Evolutionary conservation across 2,113 vertebrate genomes (phyloP).

Genomic region (Nestor notabilis): DNA sequence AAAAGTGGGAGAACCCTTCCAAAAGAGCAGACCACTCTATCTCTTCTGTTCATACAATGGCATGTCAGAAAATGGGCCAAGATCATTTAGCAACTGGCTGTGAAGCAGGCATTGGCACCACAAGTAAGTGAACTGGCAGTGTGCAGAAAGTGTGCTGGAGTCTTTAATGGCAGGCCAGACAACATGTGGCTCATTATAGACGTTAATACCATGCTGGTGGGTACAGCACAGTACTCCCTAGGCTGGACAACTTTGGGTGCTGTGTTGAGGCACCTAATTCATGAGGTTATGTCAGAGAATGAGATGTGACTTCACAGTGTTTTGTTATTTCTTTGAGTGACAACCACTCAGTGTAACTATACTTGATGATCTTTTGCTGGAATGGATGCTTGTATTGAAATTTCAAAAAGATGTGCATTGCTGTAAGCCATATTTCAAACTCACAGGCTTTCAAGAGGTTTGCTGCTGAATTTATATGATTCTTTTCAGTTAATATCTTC

Average conservation of each 20-base stretch:
- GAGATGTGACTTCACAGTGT: background rate
- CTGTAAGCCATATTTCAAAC: background rate
- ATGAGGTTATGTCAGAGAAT: background rate
- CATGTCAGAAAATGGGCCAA: background rate
- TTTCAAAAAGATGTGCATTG: background rate
- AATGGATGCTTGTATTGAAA: background rate
- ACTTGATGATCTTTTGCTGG: background rate
- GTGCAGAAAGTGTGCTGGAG: background rate
- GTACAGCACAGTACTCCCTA: background rate
- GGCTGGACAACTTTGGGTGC: background rate
- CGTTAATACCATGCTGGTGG: background rate
- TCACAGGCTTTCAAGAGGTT: background rate
- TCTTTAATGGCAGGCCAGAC: background rate
- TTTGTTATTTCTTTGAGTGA: background rate
- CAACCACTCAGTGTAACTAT: background rate
- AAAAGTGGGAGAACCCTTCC: background rate
- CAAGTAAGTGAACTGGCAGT: background rate
- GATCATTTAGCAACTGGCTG: background rate
- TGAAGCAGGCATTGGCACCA: background rate
- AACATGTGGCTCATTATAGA: background rate
- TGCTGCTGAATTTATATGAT: background rate
- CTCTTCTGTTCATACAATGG: background rate
- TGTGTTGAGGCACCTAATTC: background rate
- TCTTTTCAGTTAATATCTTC: background rate
- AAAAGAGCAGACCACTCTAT: background rate